Base-by-base conservation (phyloP, 2,797 vertebrate species). In the Odontamblyopus lacepedii region DNA sequence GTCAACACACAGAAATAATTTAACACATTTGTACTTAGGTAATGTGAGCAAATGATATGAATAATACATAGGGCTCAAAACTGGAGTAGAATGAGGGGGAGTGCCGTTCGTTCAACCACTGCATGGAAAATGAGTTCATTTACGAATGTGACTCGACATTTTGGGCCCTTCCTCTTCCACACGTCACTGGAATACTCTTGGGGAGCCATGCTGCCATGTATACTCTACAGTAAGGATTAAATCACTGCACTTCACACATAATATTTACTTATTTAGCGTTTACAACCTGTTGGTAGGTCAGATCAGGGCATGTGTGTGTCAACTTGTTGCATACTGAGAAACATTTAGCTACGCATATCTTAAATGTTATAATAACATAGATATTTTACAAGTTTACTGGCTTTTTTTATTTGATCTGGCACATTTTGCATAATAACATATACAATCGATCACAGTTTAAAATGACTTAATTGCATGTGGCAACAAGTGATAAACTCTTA, bases 1-100 rank as follows among this genome's bases (percentile, higher is more conserved):
- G 83, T 89, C 89, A 90, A 88, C 83, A 91, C 81, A 84, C 88
- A 87, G 88, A 92, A 90, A 92, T 93, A 90, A 93, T 92, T 92
- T 89, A 92, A 86, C 92, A 91, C 86, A 92, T 91, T 92, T 93
- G 89, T 93, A 91, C 89, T 92, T 91, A 91, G 90, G 90, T 91
- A 91, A 92, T 89, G 88, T 92, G 91, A 92, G 87, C 90, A 92
- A 93, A 92, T 91, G 63, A 90, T 91, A 91, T 93, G 91, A 93
- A 93, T 93, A 92, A 92, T 87, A 88, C 90, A 93, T 91, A 80
- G 75, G 83, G 71, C 41, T 78, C 75, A 82, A 78, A 85, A 89
- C 76, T 73, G 77, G 75, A 81, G 79, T 72, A 75, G 76, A 64
- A 51, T 50, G 63, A 67, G 73, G 72, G 74, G 72, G 77, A 63